Evolutionary conservation across 35 echinoderm and acorn worm genomes (phyloP), one percentile per base, ranked within the genome.

Genomic region (Chiridota heheva): DNA sequence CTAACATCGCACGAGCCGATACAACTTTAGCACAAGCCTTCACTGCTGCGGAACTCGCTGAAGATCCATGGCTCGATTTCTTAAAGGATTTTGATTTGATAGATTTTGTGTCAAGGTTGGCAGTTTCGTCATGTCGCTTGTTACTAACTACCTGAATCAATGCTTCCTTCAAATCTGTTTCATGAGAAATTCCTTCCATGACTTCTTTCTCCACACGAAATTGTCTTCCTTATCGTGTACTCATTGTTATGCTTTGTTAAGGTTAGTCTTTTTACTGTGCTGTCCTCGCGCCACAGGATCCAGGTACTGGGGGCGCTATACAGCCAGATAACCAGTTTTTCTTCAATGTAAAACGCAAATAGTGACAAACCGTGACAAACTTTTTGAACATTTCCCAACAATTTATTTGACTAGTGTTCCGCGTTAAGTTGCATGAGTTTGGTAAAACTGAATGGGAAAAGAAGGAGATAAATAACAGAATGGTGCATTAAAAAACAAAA

Each of bases 251-350:
- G 15, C 0, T 17, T 42, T 5, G 37, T 10, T 42, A 17, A 4
- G 32, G 15, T 25, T 5, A 72, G 24, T 72, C 42, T 45, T 72
- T 43, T 72, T 72, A 72, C 69, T 72, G 69, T 72, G 36, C 69
- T 72, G 69, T 72, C 69, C 69, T 72, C 69, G 27, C 69, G 69
- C 7, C 39, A 72, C 36, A 42, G 3, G 0, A 41, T 8, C n/a
- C n/a, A n/a, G n/a, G n/a, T n/a, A n/a, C n/a, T 72, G 69, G 24
- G 13, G 69, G 69, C 69, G 69, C 69, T 72, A 72, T 72, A 72
- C 69, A 72, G n/a, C n/a, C n/a, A n/a, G n/a, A n/a, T n/a, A n/a
- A n/a, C n/a, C n/a, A n/a, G n/a, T n/a, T n/a, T n/a, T n/a, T n/a
- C n/a, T n/a, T n/a, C n/a, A n/a, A n/a, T n/a, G n/a, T n/a, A n/a